phyloP scores from a whole-genome alignment of 2,797 vertebrate genomes.

The Peromyscus nudipes region DNA sequence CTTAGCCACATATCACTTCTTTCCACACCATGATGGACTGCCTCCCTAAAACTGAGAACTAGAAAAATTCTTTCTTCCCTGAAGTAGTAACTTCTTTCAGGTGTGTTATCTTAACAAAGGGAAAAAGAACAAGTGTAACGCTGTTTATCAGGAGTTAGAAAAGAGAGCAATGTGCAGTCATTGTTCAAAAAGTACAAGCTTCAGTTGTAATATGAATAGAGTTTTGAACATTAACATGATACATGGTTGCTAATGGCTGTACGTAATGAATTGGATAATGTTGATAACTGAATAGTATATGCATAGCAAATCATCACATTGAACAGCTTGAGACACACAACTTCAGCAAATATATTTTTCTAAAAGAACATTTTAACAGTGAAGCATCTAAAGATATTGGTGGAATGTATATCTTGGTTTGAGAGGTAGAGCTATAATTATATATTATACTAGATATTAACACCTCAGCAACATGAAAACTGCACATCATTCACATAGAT shows the following conservation, averaged over 20 bases:
- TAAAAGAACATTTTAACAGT: not conserved
- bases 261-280: not conserved
- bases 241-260: not conserved
- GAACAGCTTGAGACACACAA: not conserved
- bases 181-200: not conserved
- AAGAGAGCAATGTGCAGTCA: not conserved
- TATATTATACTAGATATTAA: not conserved
- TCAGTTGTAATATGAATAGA: not conserved
- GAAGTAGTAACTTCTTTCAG: not conserved
- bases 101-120: not conserved
- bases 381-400: not conserved
- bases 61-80: not conserved
- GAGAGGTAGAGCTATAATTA: not conserved
- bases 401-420: not conserved
- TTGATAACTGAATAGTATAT: not conserved
- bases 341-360: not conserved
- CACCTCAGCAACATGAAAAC: accelerated
- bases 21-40: too few species aligned
- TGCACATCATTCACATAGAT: not conserved
- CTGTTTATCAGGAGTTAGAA: too few species aligned
- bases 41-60: too few species aligned
- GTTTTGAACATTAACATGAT: not conserved
- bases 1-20: too few species aligned
- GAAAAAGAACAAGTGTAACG: not conserved
- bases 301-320: not conserved